A percentile compares a stretch with the other conserved stretches of the same genome.
Conservation (phyloP, 2,888 invertebrate genomes). For the Mantis religiosa region DNA sequence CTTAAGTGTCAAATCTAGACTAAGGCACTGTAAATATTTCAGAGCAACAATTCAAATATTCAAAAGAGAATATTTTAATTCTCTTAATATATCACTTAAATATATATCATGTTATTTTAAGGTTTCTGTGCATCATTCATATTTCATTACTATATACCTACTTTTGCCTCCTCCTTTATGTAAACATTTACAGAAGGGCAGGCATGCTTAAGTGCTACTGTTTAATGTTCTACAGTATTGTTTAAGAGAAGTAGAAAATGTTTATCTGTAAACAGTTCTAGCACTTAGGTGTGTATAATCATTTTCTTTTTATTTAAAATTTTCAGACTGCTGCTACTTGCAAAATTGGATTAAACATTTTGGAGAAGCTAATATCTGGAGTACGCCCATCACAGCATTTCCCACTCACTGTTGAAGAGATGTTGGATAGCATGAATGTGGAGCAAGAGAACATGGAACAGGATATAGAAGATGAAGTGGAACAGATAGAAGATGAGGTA, state of each 20-base stretch:
- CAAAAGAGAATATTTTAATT: no score
- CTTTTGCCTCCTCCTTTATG: no score
- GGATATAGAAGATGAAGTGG: not conserved
- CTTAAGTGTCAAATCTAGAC: no score
- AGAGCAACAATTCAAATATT: no score
- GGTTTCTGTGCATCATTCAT: no score
- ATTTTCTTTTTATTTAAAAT: not conserved
- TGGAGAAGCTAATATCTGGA: conserved; percentile 18
- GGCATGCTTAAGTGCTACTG: no score
- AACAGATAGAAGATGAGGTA: not conserved
- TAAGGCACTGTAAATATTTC: no score
- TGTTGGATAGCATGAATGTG: not conserved
- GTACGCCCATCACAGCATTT: not conserved
- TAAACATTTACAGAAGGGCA: no score
- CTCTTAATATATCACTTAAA: no score
- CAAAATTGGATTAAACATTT: not conserved
- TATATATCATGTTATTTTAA: no score
- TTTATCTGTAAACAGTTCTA: not conserved
- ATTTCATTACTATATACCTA: no score
- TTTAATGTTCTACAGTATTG: no score
- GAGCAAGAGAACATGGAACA: not conserved
- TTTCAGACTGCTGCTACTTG: conserved; percentile 16
- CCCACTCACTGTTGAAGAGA: conserved; percentile 10
- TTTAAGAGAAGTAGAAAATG: not conserved
- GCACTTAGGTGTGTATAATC: not conserved